These are phyloP conservation scores for Isoperla grammatica DNA, from an alignment of 2,888 invertebrate genomes.

Conservation along the genomic window DNA sequence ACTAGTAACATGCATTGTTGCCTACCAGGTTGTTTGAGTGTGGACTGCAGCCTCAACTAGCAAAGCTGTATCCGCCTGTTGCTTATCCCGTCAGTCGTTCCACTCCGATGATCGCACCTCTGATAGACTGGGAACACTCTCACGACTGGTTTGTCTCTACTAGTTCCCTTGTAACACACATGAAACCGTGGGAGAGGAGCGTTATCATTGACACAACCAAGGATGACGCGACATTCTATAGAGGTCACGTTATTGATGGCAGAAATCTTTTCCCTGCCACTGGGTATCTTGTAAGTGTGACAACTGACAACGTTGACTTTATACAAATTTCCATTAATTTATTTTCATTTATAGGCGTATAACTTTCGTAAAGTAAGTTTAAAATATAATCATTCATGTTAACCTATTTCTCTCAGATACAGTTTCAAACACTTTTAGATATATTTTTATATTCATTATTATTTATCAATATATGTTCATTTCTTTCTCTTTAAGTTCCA, in stretches of 20 bases:
- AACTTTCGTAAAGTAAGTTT: no score
- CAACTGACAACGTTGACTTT: no score
- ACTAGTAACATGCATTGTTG: no score
- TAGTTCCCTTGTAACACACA: constrained; percentile 14
- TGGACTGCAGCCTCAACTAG: constrained; percentile 68
- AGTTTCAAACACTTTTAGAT: no score
- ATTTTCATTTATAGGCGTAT: no score
- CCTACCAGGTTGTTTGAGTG: constrained; percentile 55
- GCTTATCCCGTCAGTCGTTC: constrained; percentile 79
- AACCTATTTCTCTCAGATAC: no score
- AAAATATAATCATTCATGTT: no score
- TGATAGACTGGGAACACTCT: constrained; percentile 85
- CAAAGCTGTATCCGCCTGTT: constrained; percentile 69
- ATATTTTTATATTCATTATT: no score
- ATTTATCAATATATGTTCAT: no score
- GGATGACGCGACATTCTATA: constrained; percentile 15
- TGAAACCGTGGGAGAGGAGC: constrained; percentile 11
- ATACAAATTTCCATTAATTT: no score
- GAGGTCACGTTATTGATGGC: constrained; percentile 50
- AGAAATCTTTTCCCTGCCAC: constrained; percentile 80
- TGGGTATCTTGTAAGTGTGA: constrained; percentile 62
- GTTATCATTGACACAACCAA: constrained; percentile 8
- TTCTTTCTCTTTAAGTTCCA: no score
- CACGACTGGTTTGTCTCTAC: constrained; percentile 59
- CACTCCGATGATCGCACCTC: constrained; percentile 77